These are phyloP conservation scores for Pterostichus madidus DNA, from an alignment of 2,888 invertebrate species.

Conservation along the genomic window DNA sequence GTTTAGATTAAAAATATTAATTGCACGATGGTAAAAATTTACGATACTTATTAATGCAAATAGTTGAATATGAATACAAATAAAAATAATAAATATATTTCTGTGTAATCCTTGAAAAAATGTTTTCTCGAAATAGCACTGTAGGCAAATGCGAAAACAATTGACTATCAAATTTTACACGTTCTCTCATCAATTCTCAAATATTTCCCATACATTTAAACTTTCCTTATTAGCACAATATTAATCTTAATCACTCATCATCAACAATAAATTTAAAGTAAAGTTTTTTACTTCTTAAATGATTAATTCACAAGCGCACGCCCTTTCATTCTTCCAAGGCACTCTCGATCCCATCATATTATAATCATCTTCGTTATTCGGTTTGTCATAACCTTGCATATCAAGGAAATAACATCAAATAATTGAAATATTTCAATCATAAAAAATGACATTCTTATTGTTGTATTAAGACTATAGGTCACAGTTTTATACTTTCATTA, in stretches of 20 bases:
- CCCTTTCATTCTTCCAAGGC: constrained; percentile 18
- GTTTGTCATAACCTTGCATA: constrained; percentile 33
- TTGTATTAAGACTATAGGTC: constrained; percentile 35
- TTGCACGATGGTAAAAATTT: too few relatives aligned
- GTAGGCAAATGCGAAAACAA: neutral
- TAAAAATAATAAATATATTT: neutral
- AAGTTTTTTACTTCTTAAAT: neutral
- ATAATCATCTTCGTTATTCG: constrained; percentile 18
- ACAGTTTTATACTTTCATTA: neutral
- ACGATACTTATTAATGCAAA: too few relatives aligned
- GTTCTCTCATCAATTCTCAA: constrained; percentile 6
- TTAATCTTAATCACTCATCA: too few relatives aligned
- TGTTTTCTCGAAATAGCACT: neutral
- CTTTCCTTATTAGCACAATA: too few relatives aligned
- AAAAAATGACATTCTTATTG: constrained; percentile 41
- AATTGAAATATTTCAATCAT: constrained; percentile 47
- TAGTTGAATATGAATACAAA: neutral
- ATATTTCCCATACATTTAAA: constrained; percentile 21
- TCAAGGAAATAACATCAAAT: constrained; percentile 37
- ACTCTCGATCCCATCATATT: constrained; percentile 1
- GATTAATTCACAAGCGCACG: constrained; percentile 9
- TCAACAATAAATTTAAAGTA: neutral
- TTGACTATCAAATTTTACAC: constrained; percentile 19
- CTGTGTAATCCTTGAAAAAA: constrained; percentile 27
- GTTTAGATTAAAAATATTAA: too few relatives aligned